Evolutionary conservation across 2,888 invertebrate genomes (phyloP), one percentile per base, ranked within the genome.

Genomic region (Priocnemis perturbator): DNA sequence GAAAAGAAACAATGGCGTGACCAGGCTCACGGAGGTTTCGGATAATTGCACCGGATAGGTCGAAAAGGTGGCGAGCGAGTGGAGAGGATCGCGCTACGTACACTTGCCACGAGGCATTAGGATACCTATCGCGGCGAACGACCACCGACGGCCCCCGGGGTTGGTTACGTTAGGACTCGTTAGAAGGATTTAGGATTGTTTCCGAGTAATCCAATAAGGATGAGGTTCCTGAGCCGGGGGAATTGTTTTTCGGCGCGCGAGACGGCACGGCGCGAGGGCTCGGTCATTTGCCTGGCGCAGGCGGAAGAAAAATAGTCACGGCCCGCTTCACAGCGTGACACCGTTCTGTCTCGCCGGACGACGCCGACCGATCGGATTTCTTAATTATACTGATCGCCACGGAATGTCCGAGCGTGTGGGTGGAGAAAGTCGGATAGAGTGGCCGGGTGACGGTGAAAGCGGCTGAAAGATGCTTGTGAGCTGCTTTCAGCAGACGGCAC

Each of bases 21-120:
- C 53, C 65, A 68, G 20, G 50, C 69, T 64, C 73, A 62, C 64
- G 67, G 72, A 77, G 79, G 81, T 84, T 84, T 81, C 80, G 83
- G 84, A 83, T 87, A 88, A 88, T 88, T 87, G 84, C 80, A 79
- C 66, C 73, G 81, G 87, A 87, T 83, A 80, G 82, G 76, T 83
- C 73, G 81, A 80, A 85, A 85, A 85, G 85, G 80, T 76, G 83
- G 83, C 83, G 76, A 77, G 76, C 64, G 17, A 20, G 47, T 60
- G 67, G 73, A 68, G 72, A 74, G 72, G 73, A 79, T 70, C 73
- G 73, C 77, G 73, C 77, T 80, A 73, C 4, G 17, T 19, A 17
- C 79, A 78, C 79, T 81, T 85, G 85, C 85, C 86, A 83, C 76
- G 69, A 74, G 78, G 76, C 77, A 83, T 86, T 85, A 85, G 77